These are phyloP conservation scores for Chloroceryle amazona DNA, from an alignment of 2,797 vertebrate species.

Conservation along the genomic window DNA sequence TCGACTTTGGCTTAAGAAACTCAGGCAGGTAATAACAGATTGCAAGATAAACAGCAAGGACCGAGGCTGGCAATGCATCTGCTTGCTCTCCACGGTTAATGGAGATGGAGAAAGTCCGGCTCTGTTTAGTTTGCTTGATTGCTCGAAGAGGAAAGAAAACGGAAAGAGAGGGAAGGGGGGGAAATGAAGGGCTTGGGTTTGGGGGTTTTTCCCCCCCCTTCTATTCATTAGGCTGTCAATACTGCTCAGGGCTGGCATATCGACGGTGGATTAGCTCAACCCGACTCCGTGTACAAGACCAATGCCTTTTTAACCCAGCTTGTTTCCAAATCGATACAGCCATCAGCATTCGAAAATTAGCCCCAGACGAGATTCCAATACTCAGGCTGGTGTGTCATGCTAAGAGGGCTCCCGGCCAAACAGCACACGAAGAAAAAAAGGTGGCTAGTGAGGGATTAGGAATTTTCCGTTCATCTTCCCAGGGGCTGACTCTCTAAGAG, in stretches of 20 bases:
- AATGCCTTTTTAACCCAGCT: conserved; percentile 82
- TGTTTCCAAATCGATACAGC: conserved; percentile 84
- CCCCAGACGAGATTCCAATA: conserved; percentile 82
- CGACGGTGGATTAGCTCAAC: conserved; percentile 78
- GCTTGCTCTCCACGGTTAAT: neutral
- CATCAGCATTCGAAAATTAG: conserved; percentile 86
- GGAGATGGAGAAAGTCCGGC: conserved; percentile 44
- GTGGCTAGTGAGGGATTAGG: conserved; percentile 60
- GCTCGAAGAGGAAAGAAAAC: conserved; percentile 52
- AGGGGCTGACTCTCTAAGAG: neutral
- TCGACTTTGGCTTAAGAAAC: conserved; percentile 64
- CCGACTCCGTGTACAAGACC: conserved; percentile 77
- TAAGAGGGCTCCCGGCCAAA: conserved; percentile 71
- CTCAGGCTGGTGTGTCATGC: conserved; percentile 65
- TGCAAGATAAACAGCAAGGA: conserved; percentile 71
- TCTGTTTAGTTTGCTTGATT: conserved; percentile 70
- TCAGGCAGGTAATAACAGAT: conserved; percentile 71
- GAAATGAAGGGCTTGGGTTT: conserved; percentile 26
- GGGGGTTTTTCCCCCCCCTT: conserved; percentile 44
- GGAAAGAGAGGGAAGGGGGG: neutral
- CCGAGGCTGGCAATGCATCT: conserved; percentile 22
- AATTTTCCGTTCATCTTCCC: conserved; percentile 52
- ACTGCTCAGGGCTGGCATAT: conserved; percentile 75
- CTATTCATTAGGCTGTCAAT: conserved; percentile 83
- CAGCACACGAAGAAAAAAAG: neutral